Percentiles rank a stretch among this genome's conserved stretches.
phyloP scores from a whole-genome alignment of 2,888 invertebrate species.

The Apocheima hispidaria region DNA sequence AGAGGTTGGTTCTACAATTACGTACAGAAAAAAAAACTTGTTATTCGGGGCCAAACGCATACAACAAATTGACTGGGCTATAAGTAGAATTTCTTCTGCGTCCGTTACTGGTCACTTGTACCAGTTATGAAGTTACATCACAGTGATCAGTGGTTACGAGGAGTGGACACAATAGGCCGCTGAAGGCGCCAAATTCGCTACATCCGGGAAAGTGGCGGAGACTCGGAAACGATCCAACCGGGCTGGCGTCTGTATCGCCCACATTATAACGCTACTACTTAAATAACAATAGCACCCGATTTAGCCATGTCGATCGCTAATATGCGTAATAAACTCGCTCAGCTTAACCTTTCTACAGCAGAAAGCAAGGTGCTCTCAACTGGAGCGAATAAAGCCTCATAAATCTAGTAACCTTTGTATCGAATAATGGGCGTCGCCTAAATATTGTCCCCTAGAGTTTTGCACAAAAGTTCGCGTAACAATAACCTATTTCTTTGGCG shows the following conservation, averaged over 20 bases:
- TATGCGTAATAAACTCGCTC: constrained; percentile 30
- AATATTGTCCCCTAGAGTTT: constrained; percentile 64
- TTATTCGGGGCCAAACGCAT: too few relatives aligned
- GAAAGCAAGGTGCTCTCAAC: constrained; percentile 38
- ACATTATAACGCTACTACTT: constrained; percentile 46
- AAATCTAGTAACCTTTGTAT: constrained; percentile 62
- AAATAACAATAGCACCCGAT: constrained; percentile 48
- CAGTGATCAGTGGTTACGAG: constrained; percentile 56
- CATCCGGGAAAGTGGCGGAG: constrained; percentile 74
- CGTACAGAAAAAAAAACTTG: too few relatives aligned
- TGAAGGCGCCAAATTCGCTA: constrained; percentile 63
- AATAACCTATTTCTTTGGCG: constrained; percentile 69
- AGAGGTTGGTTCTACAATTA: too few relatives aligned
- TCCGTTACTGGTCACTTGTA: constrained; percentile 4
- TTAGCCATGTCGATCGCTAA: constrained; percentile 37
- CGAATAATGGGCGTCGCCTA: constrained; percentile 57
- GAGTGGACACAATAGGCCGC: constrained; percentile 61
- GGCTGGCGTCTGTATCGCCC: constrained; percentile 44
- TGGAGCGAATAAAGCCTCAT: constrained; percentile 50
- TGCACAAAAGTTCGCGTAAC: constrained; percentile 72
- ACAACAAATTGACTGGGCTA: too few relatives aligned
- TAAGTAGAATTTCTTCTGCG: neutral
- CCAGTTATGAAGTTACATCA: constrained; percentile 30
- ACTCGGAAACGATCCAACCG: constrained; percentile 60
- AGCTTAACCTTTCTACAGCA: constrained; percentile 36